phyloP scores from a whole-genome alignment of 1,140 invertebrate species.

The Galleria mellonella region DNA sequence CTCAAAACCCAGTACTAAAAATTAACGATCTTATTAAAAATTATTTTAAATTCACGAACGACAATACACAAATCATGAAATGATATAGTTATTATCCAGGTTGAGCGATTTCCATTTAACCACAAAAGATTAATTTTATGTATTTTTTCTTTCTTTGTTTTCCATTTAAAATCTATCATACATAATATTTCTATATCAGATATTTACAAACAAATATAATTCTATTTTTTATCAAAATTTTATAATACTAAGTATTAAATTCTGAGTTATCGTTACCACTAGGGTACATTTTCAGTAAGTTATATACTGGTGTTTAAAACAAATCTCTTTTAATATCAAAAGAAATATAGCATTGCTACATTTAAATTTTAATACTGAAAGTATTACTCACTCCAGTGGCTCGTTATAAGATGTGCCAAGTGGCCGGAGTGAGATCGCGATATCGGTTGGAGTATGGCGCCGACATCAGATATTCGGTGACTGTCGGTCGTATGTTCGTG shows the following conservation, averaged over 20 bases:
- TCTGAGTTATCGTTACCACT: neutral
- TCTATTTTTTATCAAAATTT: too few relatives aligned
- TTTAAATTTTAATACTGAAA: slow-evolving; percentile 19
- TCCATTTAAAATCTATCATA: too few relatives aligned
- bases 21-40: too few relatives aligned
- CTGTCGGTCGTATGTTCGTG: slow-evolving; percentile 6
- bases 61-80: too few relatives aligned
- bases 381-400: slow-evolving; percentile 19
- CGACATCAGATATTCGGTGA: slow-evolving; percentile 16
- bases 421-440: slow-evolving; percentile 27
- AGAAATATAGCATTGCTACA: slow-evolving; percentile 7
- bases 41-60: too few relatives aligned
- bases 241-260: neutral
- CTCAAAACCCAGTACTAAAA: too few relatives aligned
- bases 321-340: slow-evolving; percentile 13
- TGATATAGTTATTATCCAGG: too few relatives aligned
- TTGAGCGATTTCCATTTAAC: too few relatives aligned
- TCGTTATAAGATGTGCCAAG: slow-evolving; percentile 30
- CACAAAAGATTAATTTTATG: too few relatives aligned
- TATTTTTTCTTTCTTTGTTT: too few relatives aligned
- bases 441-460: slow-evolving; percentile 14
- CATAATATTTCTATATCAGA: too few relatives aligned
- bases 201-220: too few relatives aligned
- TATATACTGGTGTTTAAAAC: neutral
- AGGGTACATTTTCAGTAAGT: neutral